Percentiles rank a stretch among this genome's conserved stretches.
These are phyloP conservation scores for Phainopepla nitens DNA, from an alignment of 2,113 vertebrate species.

Conservation along the genomic window DNA sequence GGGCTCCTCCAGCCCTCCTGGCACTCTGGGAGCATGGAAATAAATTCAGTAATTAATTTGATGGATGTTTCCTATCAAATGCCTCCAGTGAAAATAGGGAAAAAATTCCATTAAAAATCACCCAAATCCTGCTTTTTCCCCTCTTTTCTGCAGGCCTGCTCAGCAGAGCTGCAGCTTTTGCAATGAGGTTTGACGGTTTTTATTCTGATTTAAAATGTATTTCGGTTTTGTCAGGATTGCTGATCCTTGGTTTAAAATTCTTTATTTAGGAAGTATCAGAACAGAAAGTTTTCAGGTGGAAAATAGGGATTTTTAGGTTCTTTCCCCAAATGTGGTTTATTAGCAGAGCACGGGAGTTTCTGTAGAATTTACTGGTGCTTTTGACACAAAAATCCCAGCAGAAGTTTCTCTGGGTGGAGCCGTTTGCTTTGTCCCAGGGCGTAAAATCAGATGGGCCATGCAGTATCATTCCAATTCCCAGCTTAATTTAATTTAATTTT, in stretches of 20 bases:
- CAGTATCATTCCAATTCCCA: neutral
- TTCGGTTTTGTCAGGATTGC: neutral
- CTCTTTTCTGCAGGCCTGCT: accelerated
- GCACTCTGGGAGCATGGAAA: neutral
- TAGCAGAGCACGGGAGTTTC: neutral
- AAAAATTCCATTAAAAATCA: neutral
- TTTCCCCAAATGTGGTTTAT: neutral
- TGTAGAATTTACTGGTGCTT: neutral
- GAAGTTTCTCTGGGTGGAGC: neutral
- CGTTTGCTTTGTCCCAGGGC: neutral
- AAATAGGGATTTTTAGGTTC: neutral
- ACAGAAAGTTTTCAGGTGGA: neutral
- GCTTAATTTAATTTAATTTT: neutral
- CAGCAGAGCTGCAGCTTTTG: neutral
- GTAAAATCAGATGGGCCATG: too few relatives aligned
- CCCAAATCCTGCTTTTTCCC: accelerated
- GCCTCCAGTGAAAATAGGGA: neutral
- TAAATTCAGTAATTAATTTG: neutral
- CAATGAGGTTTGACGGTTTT: neutral
- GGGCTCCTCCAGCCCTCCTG: neutral
- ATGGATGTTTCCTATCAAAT: neutral
- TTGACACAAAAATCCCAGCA: neutral
- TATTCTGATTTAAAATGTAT: neutral
- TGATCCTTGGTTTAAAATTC: neutral
- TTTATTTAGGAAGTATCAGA: neutral